Percentiles rank a stretch among this genome's conserved stretches.
phyloP scores from a whole-genome alignment of 1,140 invertebrate genomes.

The Brevipalpus yothersi region DNA sequence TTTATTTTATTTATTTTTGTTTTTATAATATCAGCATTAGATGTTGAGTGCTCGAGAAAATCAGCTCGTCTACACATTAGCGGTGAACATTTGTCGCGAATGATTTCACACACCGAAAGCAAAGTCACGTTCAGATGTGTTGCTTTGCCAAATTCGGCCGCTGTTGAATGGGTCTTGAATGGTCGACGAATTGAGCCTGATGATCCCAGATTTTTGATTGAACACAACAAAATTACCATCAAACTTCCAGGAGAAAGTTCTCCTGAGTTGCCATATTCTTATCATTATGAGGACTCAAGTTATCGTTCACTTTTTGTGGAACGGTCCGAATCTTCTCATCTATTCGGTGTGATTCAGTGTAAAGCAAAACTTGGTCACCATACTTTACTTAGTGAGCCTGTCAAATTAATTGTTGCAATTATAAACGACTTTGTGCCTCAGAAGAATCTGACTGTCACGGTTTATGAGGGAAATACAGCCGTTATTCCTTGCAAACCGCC shows the following conservation, averaged over 20 bases:
- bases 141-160: not conserved
- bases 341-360: slow-evolving; percentile 9
- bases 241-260: not conserved
- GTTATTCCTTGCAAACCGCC: slow-evolving; percentile 42
- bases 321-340: not conserved
- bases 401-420: slow-evolving; percentile 11
- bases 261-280: no score
- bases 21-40: no score
- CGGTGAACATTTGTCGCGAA: not conserved
- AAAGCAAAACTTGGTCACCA: slow-evolving; percentile 5
- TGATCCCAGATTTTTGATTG: not conserved
- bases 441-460: slow-evolving; percentile 12
- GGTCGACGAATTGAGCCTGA: not conserved
- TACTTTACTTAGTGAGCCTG: slow-evolving; percentile 12
- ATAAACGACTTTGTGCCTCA: slow-evolving; percentile 8
- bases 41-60: no score
- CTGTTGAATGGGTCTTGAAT: not conserved
- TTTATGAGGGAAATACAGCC: slow-evolving; percentile 37
- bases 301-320: not conserved
- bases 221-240: not conserved
- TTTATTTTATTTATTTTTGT: no score
- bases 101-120: not conserved
- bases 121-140: not conserved
- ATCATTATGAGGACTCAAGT: no score
- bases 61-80: no score